These are phyloP conservation scores for Carassius auratus DNA, from an alignment of 2,113 vertebrate genomes.

Conservation along the genomic window DNA sequence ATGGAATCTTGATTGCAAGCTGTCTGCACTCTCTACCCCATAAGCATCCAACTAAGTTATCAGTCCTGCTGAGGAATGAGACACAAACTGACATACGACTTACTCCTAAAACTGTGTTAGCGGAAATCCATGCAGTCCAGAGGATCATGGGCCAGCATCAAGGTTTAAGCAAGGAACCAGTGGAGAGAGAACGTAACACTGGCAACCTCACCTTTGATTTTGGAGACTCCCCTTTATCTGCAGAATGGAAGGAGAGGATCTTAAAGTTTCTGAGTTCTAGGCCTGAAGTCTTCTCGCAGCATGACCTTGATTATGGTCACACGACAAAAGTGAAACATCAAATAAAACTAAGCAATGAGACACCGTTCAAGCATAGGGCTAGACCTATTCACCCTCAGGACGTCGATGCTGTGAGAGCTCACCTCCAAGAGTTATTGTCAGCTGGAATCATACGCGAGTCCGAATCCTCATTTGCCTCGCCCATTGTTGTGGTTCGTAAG, in stretches of 20 bases:
- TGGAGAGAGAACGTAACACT: neutral
- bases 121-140: neutral
- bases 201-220: constrained; percentile 35
- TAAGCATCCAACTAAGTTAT: neutral
- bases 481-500: too few relatives aligned
- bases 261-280: neutral
- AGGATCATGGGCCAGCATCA: neutral
- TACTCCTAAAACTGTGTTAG: neutral
- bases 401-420: constrained; percentile 23
- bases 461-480: neutral
- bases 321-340: constrained; percentile 35
- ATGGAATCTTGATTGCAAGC: neutral
- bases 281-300: constrained; percentile 41
- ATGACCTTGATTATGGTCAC: constrained; percentile 28
- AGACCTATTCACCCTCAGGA: constrained; percentile 41
- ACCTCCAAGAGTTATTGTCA: constrained; percentile 9
- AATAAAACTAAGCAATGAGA: constrained; percentile 29
- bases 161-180: neutral
- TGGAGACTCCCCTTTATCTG: neutral
- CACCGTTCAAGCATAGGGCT: constrained; percentile 6
- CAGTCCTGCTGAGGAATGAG: neutral
- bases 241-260: constrained; percentile 33
- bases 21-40: neutral
- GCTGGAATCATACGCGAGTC: constrained; percentile 23
- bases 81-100: neutral